Conservation (phyloP, 1,140 invertebrate genomes). For the Pteromalus puparum region DNA sequence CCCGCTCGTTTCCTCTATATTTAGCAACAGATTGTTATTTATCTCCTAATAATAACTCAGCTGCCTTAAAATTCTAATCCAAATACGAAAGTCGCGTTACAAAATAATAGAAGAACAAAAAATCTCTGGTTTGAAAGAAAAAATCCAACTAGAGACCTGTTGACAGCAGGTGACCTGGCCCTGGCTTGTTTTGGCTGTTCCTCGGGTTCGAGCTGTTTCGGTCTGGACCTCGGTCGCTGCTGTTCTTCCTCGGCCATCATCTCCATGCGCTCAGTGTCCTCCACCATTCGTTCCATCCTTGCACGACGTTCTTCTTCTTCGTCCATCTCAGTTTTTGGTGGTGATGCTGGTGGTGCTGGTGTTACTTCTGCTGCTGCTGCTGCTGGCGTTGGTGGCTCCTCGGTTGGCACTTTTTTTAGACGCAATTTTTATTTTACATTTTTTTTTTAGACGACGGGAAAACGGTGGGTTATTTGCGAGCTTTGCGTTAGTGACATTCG, state of each 20-base stretch:
- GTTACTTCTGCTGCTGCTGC: not conserved
- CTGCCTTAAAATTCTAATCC: too few species aligned
- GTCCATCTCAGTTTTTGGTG: conserved; percentile 42
- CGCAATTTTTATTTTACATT: not conserved
- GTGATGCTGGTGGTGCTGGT: not conserved
- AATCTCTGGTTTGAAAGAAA: not conserved
- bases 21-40: not conserved
- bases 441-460: not conserved
- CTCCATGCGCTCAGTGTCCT: conserved; percentile 67
- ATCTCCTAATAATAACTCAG: too few species aligned
- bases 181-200: not conserved
- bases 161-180: conserved; percentile 14
- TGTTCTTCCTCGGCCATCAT: conserved; percentile 40
- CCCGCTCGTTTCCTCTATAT: not conserved
- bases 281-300: conserved; percentile 69
- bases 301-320: conserved; percentile 65
- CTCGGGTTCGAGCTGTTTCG: conserved; percentile 5
- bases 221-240: not conserved
- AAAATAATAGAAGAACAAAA: not conserved
- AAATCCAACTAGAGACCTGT: conserved; percentile 29
- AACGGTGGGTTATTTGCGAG: not conserved
- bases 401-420: not conserved
- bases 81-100: not conserved
- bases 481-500: not conserved
- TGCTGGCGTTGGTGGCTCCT: not conserved